Percentiles rank a stretch among this genome's conserved stretches.
These are phyloP conservation scores for Paradoxurus hermaphroditus DNA, from an alignment of 2,113 vertebrate species.

Conservation along the genomic window DNA sequence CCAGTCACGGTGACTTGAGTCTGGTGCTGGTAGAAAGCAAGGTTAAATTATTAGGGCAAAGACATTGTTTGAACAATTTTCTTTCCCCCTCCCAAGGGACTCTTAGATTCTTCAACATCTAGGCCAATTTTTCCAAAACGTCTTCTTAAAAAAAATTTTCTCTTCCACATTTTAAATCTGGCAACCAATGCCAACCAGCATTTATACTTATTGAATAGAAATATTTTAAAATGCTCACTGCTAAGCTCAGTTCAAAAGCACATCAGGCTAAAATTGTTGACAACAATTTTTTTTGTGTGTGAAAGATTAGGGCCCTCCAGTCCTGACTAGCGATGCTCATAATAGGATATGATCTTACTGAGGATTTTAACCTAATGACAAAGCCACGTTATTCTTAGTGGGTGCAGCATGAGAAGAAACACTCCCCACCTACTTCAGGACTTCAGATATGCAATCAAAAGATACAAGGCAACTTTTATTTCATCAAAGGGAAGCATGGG, in stretches of 20 bases:
- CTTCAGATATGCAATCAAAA: neutral
- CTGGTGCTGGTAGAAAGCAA: neutral
- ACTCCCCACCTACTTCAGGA: neutral
- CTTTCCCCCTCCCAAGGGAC: neutral
- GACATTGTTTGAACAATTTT: neutral
- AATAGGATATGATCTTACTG: neutral
- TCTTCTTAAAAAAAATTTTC: neutral
- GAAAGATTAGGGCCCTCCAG: neutral
- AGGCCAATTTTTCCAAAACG: neutral
- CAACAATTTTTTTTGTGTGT: neutral
- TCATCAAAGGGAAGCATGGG: neutral
- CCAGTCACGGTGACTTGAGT: neutral
- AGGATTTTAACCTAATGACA: neutral
- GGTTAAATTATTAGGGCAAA: conserved; percentile 21
- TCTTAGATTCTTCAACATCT: neutral
- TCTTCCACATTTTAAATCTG: conserved; percentile 19
- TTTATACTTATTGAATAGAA: neutral
- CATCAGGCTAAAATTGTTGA: neutral
- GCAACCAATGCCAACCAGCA: neutral
- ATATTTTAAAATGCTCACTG: neutral
- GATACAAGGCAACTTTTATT: neutral
- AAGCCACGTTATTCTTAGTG: neutral
- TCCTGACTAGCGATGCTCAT: neutral
- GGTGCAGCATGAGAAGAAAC: neutral
- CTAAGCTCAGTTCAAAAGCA: neutral